Percentiles rank a stretch among this genome's conserved stretches.
These are phyloP conservation scores for Xiphophorus couchianus DNA, from an alignment of 2,113 vertebrate genomes.

Conservation along the genomic window DNA sequence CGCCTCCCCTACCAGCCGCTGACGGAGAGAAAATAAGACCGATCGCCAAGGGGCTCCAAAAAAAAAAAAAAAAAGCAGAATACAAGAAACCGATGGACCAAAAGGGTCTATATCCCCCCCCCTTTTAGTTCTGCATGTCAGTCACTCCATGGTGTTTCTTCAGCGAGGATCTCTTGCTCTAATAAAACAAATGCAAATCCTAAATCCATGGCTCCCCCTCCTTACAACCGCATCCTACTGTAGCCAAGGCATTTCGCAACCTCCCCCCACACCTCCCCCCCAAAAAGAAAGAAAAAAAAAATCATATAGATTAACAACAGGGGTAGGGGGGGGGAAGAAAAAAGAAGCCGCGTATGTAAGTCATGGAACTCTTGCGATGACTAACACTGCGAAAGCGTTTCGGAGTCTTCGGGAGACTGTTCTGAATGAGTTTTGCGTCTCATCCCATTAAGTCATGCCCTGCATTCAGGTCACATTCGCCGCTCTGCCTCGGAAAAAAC, in stretches of 20 bases:
- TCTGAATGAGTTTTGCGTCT: constrained; percentile 80
- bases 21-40: constrained; percentile 71
- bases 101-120: constrained; percentile 63
- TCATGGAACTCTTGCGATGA: constrained; percentile 63
- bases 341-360: constrained; percentile 49
- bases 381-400: constrained; percentile 70
- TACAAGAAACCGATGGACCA: constrained; percentile 57
- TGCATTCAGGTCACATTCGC: constrained; percentile 82
- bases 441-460: constrained; percentile 76
- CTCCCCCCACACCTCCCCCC: not conserved
- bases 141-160: constrained; percentile 74
- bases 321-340: not conserved
- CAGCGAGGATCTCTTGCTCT: constrained; percentile 56
- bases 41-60: constrained; percentile 71
- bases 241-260: constrained; percentile 60
- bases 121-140: constrained; percentile 41
- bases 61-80: constrained; percentile 58
- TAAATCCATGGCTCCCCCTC: constrained; percentile 66
- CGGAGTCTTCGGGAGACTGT: constrained; percentile 69
- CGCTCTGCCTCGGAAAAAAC: constrained; percentile 67
- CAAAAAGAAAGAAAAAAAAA: constrained; percentile 30
- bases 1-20: constrained; percentile 74
- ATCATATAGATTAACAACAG: not conserved
- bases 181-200: constrained; percentile 59
- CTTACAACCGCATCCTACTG: constrained; percentile 64